Base-by-base conservation (phyloP, 2,888 invertebrate species). In the Chrysolina americana region DNA sequence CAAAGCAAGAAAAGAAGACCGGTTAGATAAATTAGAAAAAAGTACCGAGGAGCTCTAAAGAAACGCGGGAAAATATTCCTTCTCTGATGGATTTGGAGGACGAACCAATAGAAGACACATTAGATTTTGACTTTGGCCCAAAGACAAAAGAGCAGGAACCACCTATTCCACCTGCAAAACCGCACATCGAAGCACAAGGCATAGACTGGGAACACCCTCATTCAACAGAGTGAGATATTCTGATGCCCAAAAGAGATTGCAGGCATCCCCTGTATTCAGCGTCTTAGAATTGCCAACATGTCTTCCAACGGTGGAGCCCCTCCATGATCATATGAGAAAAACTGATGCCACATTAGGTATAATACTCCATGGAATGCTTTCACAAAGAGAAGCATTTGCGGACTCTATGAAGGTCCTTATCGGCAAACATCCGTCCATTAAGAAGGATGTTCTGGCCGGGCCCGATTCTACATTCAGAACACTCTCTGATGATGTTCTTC, bases 111-210 rank as follows among this genome's bases (percentile, higher is more conserved):
- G 36, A 36, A 36, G 36, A 3, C 36, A 8, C 36, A 36, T 36
- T 36, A 4, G 36, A 36, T 3, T 36, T 36, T 36, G 36, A 36
- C 28, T 28, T 28, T 28, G 28, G 28, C 28, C 28, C 28, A 28
- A 36, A 8, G 8, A 36, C 8, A 36, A 36, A 3, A 36, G 36
- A 36, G 8, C 6, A 36, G 8, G 36, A 36, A 36, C 36, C 36
- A 36, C 3, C 36, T 36, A 36, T 36, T 36, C 36, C 36, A 36
- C 36, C 36, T 36, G 36, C 36, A 36, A 36, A 75, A 44, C 56
- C 64, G 9, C 66, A 76, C 21, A 77, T 77, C 15, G 66, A 47
- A 44, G 23, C 3, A 2, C 72, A 76, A 41, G 77, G 77, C 36
- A 73, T 70, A 4, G 68, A 36, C 63, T 75, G n/a, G 68, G 72